Percentiles rank a stretch among this genome's conserved stretches.
These are phyloP conservation scores for Calyptommatus sinebrachiatus DNA, from an alignment of 2,113 vertebrate genomes.

Conservation along the genomic window DNA sequence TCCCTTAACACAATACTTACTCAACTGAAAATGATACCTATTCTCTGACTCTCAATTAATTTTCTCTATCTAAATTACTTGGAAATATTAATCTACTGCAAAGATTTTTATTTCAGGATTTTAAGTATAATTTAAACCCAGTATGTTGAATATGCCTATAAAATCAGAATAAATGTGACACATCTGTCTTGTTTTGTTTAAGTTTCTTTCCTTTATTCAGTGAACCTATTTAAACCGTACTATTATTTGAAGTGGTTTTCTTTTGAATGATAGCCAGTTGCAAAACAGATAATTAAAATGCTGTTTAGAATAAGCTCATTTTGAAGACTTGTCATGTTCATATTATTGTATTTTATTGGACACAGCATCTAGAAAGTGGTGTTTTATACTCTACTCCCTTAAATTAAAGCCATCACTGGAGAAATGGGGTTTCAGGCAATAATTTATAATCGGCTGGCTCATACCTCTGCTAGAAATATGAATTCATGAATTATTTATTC, in stretches of 20 bases:
- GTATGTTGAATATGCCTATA: too few species aligned
- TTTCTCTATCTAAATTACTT: too few species aligned
- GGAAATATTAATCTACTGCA: too few species aligned
- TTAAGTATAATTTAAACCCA: too few species aligned
- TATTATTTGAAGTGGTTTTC: neutral
- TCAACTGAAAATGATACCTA: too few species aligned
- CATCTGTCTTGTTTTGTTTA: neutral
- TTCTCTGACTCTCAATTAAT: too few species aligned
- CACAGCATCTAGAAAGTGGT: conserved; percentile 21
- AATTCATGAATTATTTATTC: conserved; percentile 58
- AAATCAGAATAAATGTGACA: too few species aligned
- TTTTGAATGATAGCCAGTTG: neutral
- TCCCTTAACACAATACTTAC: too few species aligned
- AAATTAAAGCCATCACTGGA: conserved; percentile 50
- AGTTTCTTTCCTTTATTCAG: neutral
- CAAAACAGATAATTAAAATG: conserved; percentile 35
- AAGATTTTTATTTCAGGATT: too few species aligned
- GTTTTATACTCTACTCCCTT: conserved; percentile 39
- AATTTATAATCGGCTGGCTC: conserved; percentile 53
- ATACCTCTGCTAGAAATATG: conserved; percentile 48
- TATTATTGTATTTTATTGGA: conserved; percentile 27
- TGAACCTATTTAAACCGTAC: neutral
- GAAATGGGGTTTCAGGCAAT: conserved; percentile 23
- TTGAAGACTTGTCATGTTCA: conserved; percentile 24
- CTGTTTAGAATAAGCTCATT: conserved; percentile 19